Evolutionary conservation across 1,140 invertebrate genomes (phyloP), one percentile per base, ranked within the genome.

Genomic region (Eumeta japonica): DNA sequence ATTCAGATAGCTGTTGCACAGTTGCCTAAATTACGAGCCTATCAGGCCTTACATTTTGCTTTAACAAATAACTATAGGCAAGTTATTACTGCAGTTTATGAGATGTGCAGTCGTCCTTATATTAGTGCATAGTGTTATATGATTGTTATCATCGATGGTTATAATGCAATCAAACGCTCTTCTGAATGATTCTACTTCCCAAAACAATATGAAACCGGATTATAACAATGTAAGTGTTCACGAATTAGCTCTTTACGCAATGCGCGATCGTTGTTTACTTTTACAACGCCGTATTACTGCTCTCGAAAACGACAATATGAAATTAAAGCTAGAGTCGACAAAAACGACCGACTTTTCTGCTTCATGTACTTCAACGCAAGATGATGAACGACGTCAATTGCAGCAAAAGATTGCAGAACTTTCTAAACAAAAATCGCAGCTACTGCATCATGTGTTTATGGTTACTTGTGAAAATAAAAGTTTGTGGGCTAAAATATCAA

Each of bases 401-500:
- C 62, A 81, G 45, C 71, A 79, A 48, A 81, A 84, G 57, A 71
- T 88, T 16, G 79, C 82, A 28, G 79, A 85, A 39, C 60, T 89
- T 41, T 81, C 78, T 14, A 84, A 84, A 52, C 83, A 89, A 55
- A 90, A 89, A 48, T 81, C 80, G 3, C 86, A 88, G 53, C 58
- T 90, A 4, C 79, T 81, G 41, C 82, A 88, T 60, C 86, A 88
- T 51, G 79, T 89, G 28, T 80, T 80, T 44, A 88, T 90, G 84
- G 86, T 91, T 5, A 83, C 86, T 1, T 80, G 80, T 51, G 88
- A 91, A 68, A 91, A 90, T 63, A 81, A 84, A 52, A 82, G 84
- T 40, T 62, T 91, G 13, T 91, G 88, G 88, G 81, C 76, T 33
- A 82, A 83, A 52, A 66, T 91, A 16, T 83, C 82, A 1, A 75